Evolutionary conservation across 1,140 invertebrate genomes (phyloP), one percentile per base, ranked within the genome.

Genomic region (Neuroterus valhalla): DNA sequence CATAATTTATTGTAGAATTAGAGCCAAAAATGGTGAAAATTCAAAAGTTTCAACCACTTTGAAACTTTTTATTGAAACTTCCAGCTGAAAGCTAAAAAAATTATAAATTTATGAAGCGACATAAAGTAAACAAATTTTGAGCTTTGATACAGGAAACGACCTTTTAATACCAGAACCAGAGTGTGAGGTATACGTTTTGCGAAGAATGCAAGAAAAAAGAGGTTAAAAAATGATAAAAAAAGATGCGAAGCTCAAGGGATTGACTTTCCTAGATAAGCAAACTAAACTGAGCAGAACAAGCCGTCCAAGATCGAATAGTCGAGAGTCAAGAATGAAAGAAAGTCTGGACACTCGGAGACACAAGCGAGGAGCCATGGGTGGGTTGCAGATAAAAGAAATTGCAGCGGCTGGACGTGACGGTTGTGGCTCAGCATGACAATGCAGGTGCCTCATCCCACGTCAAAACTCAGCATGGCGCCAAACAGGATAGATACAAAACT

Each of bases 361-460:
- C 55, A 62, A n/a, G 55, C n/a, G 55, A 38, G 11, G 62, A 79
- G 42, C 75, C 77, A 78, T 78, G 79, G 78, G 72, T 77, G 68
- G 75, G 69, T 81, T 72, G 71, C 74, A 76, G 70, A 79, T 79
- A 81, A 82, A 82, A 55, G 78, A 62, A 77, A 78, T 71, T 72
- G 68, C 74, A 75, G 72, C 62, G 76, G 76, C 69, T 75, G 74
- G 76, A 81, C 81, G 78, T 85, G 81, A 84, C 83, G 84, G 81
- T 76, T 78, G 71, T 75, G 82, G 81, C 82, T 86, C 81, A 84
- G 86, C 84, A 89, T 89, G 88, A 89, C 88, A 89, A 89, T 89
- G 88, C 88, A 89, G 88, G 88, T 89, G 88, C 86, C 86, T 87
- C 84, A 87, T 89, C 86, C 87, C 78, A 89, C 83, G 88, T 89